Conservation (phyloP, 2,113 vertebrate genomes). For the Odocoileus virginianus region DNA sequence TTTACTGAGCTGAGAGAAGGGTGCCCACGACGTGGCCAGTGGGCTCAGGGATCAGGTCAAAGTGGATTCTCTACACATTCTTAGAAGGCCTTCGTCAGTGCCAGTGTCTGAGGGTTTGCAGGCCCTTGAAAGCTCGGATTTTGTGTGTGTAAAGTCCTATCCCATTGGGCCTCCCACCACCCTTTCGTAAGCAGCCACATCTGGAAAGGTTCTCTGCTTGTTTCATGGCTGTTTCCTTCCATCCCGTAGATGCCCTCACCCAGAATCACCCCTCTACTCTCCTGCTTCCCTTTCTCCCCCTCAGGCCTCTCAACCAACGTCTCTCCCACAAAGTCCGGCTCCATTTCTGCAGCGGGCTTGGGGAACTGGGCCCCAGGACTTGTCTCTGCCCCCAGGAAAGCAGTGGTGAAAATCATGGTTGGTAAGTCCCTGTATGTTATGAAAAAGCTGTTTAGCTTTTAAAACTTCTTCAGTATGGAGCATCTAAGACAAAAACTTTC, state of each 20-base stretch:
- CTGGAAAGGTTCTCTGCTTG: neutral
- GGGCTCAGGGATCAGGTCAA: neutral
- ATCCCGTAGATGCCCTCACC: neutral
- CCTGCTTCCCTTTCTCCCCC: neutral
- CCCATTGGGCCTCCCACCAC: neutral
- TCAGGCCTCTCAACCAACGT: neutral
- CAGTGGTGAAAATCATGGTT: neutral
- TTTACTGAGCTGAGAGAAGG: neutral
- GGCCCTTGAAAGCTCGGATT: neutral
- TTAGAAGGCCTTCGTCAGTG: neutral
- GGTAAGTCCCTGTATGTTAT: neutral
- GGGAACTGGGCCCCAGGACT: neutral
- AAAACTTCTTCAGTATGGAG: conserved; percentile 62
- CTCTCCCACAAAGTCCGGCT: neutral
- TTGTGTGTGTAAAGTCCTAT: neutral
- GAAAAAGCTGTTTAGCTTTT: conserved; percentile 23
- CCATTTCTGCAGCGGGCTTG: neutral
- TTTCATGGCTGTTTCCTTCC: neutral
- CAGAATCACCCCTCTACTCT: neutral
- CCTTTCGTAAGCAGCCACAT: neutral
- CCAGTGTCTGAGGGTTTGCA: neutral
- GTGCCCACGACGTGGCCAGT: neutral
- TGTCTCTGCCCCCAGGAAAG: neutral
- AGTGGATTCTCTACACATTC: neutral
- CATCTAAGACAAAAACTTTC: neutral